Base-by-base conservation (phyloP, 2,797 vertebrate genomes). In the Dromococcyx pavoninus region DNA sequence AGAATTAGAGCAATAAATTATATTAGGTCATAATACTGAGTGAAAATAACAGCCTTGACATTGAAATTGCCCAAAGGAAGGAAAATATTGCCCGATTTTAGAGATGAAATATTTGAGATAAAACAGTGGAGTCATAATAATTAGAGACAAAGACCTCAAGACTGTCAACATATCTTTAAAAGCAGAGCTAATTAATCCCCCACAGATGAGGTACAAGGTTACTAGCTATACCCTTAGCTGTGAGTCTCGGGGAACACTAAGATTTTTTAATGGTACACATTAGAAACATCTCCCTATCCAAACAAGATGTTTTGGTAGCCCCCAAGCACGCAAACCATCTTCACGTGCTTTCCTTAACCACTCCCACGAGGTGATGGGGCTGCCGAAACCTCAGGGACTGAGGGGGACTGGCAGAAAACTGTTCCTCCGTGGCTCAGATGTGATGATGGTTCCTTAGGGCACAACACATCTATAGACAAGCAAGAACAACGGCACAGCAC, bases 41-140 rank as follows among this genome's bases (percentile, higher is more conserved):
- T 53, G 76, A 81, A 92, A 95, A 88, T 79, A 92, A 89, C 35
- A 86, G 75, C 53, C 92, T 70, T 88, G 65, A 79, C 53, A 86
- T 28, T 43, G 35, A 88, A 86, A 91, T 71, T 90, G 35, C 73
- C 62, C 58, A 73, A 84, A 81, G 39, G 43, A 4, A 10, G 53
- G 53, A 82, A 95, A 96, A 73, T 27, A 13, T 61, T 84, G 62
- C 37, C 83, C 77, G 79, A 4, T 77, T 88, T 33, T 66, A 76
- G 56, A 78, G 39, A n/a, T 30, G 16, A 86, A 88, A 75, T 11
- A 54, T 48, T 62, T 54, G 39, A 84, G 16, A 70, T 51, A 69
- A 83, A 94, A 72, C 8, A 44, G 28, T 9, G 54, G 64, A 11
- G 35, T 70, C 22, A 73, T 35, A 84, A 69, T 65, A 81, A 92